Evolutionary conservation across 1,140 invertebrate genomes (phyloP).

Genomic region (Laodelphax striatellus): DNA sequence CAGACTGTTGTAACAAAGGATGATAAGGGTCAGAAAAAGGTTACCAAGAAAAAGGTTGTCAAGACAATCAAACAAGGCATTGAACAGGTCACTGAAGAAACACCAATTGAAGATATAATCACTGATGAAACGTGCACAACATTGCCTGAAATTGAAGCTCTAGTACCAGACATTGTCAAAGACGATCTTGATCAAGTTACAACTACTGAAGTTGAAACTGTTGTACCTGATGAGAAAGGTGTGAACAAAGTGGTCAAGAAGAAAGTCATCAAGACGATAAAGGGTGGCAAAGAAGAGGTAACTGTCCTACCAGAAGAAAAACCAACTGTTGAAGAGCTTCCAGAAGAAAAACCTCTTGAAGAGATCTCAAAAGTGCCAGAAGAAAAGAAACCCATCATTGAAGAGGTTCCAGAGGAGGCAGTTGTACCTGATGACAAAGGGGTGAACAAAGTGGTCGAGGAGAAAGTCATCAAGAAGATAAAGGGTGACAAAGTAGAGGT

Average conservation of each 20-base stretch:
- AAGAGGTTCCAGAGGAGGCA: slow-evolving; percentile 23
- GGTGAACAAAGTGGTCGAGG: slow-evolving; percentile 24
- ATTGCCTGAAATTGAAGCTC: slow-evolving; percentile 1
- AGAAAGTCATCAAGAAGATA: slow-evolving; percentile 21
- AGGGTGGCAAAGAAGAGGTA: slow-evolving; percentile 12
- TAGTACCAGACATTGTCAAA: slow-evolving; percentile 10
- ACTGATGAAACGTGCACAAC: slow-evolving; percentile 3
- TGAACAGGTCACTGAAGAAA: slow-evolving; percentile 17
- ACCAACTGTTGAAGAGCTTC: not conserved
- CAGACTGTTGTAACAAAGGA: slow-evolving; percentile 19
- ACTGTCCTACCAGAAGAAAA: not conserved
- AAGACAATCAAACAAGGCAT: slow-evolving; percentile 18
- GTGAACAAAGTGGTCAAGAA: slow-evolving; percentile 28
- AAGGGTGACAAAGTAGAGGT: too few species aligned
- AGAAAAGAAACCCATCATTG: slow-evolving; percentile 13
- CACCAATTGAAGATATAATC: slow-evolving; percentile 3
- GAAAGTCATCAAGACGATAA: slow-evolving; percentile 23
- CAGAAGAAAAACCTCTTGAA: slow-evolving; percentile 15
- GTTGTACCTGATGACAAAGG: slow-evolving; percentile 4
- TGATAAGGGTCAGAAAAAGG: not conserved
- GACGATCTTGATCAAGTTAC: slow-evolving; percentile 24
- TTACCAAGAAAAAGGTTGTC: too few species aligned
- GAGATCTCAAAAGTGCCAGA: slow-evolving; percentile 10
- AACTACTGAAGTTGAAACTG: slow-evolving; percentile 24
- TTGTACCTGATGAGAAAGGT: slow-evolving; percentile 16